Evolutionary conservation across 2,888 invertebrate genomes (phyloP), one percentile per base, ranked within the genome.

Genomic region (Cryptocheilus praepositus): DNA sequence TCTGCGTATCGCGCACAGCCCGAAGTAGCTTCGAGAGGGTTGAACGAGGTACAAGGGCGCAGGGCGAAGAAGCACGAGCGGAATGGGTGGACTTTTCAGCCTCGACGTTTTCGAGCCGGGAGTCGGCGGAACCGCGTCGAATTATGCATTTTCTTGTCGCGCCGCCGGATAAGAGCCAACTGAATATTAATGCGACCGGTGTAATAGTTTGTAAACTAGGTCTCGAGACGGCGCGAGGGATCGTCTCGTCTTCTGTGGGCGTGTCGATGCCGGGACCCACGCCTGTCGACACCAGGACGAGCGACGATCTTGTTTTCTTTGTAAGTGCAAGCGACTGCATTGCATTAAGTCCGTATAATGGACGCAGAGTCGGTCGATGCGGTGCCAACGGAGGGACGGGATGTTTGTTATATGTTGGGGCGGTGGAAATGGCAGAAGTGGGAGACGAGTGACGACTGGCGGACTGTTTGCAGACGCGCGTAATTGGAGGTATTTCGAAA

Each of bases 91-190:
- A 66, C 61, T 69, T 68, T 61, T 61, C 43, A 60, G 53, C 58
- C 56, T 57, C 43, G 64, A 68, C 61, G 64, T 25, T 61, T 71
- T 64, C 25, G 51, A 7, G 28, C 28, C 55, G 22, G 61, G 45
- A 64, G 66, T 61, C 70, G 55, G 58, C 65, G 58, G 65, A 51
- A 54, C 21, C 59, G 61, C 58, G 59, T 74, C 84, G 79, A 86
- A 87, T 87, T 87, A 87, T 86, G 86, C 86, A 87, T 86, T 86
- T 86, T 87, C 86, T 87, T 86, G 86, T 87, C 86, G 83, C 81
- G 80, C 80, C 80, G 82, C 73, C 74, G 82, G 85, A 86, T 85
- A 85, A 87, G 84, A 83, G 83, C 84, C 83, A 81, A 80, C 85
- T 86, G 86, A 87, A 87, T 87, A 86, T 86, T 87, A 86, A 87